Base-by-base conservation (phyloP, 2,888 invertebrate genomes). In the Ptycholaimellus sp. region DNA sequence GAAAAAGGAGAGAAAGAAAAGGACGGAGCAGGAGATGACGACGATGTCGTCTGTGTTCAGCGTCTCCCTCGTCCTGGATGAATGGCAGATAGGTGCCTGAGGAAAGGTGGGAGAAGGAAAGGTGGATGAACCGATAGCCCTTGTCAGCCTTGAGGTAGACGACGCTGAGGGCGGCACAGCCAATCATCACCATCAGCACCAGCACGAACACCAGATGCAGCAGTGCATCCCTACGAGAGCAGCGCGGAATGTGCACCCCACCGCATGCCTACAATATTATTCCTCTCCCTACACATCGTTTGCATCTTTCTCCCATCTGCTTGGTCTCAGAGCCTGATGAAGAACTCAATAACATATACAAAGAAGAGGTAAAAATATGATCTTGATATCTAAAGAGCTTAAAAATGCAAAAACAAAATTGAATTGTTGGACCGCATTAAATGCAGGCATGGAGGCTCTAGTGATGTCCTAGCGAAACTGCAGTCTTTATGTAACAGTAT, bases 1-100 rank as follows among this genome's bases (percentile, higher is more conserved):
- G 47, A 68, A 67, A 47, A 68, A 68, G 9, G 67, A 63, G 25
- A 64, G 57, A 44, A 68, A 65, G 51, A 68, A 68, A 33, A 66
- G 53, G 11, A 67, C 61, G 1, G 66, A 66, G 44, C 66, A 66
- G 3, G 60, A 56, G 18, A 68, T 54, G 2, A 67, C 65, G 30
- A 65, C 59, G 22, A 66, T 56, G 45, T 68, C 67, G 31, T 51
- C 47, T 6, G 48, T 38, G 18, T 43, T 46, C 17, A 53, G 41
- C 13, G 45, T 38, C 11, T 21, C 34, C n/a, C n/a, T n/a, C n/a
- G n/a, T n/a, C n/a, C n/a, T n/a, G n/a, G n/a, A n/a, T n/a, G n/a
- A n/a, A n/a, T n/a, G n/a, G n/a, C n/a, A n/a, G n/a, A n/a, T n/a
- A n/a, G n/a, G n/a, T n/a, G n/a, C n/a, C n/a, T n/a, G n/a, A n/a